Conservation (phyloP, 2,113 vertebrate genomes). For the Eupsittula cactorum region DNA sequence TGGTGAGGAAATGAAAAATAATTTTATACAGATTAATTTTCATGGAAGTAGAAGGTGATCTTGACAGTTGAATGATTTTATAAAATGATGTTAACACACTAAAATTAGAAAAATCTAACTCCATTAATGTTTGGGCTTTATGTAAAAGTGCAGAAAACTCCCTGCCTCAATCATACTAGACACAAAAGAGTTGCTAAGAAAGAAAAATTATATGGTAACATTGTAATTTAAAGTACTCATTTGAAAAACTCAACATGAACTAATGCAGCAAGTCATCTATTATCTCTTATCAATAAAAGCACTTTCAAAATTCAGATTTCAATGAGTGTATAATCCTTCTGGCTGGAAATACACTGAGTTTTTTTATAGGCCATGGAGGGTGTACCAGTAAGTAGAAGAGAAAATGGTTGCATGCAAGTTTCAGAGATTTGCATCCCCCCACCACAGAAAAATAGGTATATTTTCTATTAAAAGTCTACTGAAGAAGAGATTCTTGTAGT, state of each 20-base stretch:
- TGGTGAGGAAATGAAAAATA: background rate
- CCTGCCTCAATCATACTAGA: background rate
- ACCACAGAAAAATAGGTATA: background rate
- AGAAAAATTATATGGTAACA: background rate
- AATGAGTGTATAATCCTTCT: background rate
- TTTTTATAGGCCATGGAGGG: background rate
- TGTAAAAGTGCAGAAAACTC: background rate
- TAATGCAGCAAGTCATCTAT: background rate
- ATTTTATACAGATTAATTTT: background rate
- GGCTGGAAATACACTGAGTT: background rate
- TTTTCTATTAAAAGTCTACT: background rate
- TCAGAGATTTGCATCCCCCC: background rate
- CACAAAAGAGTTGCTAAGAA: background rate
- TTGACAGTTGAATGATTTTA: background rate
- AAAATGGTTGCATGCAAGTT: background rate
- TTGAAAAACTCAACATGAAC: background rate
- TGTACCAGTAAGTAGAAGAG: fast-evolving
- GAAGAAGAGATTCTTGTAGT: background rate
- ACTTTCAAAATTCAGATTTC: background rate
- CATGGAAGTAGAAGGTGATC: background rate
- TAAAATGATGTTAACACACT: background rate
- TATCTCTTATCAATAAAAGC: background rate
- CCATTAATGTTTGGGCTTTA: background rate
- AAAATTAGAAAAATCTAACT: background rate
- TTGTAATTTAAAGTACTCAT: background rate